Percentiles rank a stretch among this genome's conserved stretches.
These are phyloP conservation scores for Lasioglossum albipes DNA, from an alignment of 1,140 invertebrate genomes.

Conservation along the genomic window DNA sequence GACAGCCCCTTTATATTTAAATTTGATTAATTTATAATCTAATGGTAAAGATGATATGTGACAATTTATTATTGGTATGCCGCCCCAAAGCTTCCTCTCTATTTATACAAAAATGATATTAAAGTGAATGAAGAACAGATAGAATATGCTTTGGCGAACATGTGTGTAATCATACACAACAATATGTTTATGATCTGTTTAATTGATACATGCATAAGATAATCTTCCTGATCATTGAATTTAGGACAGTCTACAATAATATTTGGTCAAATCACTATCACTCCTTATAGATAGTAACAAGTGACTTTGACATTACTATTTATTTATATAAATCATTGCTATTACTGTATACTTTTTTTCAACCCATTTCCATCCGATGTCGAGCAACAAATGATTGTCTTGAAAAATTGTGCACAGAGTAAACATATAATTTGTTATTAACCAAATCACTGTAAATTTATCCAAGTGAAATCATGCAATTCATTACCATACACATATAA, in stretches of 20 bases:
- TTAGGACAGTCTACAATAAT: slow-evolving; percentile 49
- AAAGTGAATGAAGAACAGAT: slow-evolving; percentile 1
- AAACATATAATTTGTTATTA: slow-evolving; percentile 10
- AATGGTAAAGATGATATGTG: slow-evolving; percentile 51
- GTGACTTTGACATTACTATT: slow-evolving; percentile 39
- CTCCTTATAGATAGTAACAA: slow-evolving; percentile 43
- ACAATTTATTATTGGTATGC: slow-evolving; percentile 15
- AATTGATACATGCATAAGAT: slow-evolving; percentile 54
- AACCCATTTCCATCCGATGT: slow-evolving; percentile 47
- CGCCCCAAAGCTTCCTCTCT: neutral
- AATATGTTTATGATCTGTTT: neutral
- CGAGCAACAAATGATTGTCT: neutral
- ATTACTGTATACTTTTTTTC: slow-evolving; percentile 29
- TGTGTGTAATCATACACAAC: neutral
- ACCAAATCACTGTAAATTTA: slow-evolving; percentile 16
- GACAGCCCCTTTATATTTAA: slow-evolving; percentile 33
- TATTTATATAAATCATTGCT: slow-evolving; percentile 48
- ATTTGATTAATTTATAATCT: slow-evolving; percentile 17
- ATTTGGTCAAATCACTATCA: slow-evolving; percentile 57
- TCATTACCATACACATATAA: neutral
- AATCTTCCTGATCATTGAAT: slow-evolving; percentile 51
- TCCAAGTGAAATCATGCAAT: slow-evolving; percentile 31
- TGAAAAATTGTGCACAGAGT: neutral
- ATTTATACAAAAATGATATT: slow-evolving; percentile 7
- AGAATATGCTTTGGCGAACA: neutral